Conservation (phyloP, 1,140 invertebrate genomes). For the Sycobia sp. region DNA sequence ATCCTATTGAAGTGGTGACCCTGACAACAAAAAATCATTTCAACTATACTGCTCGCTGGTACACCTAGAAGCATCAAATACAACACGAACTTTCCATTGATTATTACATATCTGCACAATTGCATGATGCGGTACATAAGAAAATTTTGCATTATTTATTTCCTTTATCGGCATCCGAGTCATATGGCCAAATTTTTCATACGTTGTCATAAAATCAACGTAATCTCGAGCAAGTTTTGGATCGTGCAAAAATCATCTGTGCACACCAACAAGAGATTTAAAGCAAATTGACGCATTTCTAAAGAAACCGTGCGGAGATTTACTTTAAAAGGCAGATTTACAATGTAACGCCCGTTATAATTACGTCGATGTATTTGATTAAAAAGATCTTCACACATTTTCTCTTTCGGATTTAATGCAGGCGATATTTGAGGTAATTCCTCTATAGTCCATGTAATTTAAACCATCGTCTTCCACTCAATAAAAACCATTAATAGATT, state of each 20-base stretch:
- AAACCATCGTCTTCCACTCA: too few relatives aligned
- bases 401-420: too few relatives aligned
- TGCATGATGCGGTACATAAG: constrained; percentile 44
- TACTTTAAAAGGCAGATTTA: background rate
- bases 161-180: constrained; percentile 28
- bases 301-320: background rate
- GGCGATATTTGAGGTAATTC: too few relatives aligned
- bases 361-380: too few relatives aligned
- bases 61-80: too few relatives aligned
- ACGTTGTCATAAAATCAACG: constrained; percentile 40
- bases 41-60: background rate
- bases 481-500: too few relatives aligned
- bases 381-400: too few relatives aligned
- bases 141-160: constrained; percentile 16
- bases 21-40: too few relatives aligned
- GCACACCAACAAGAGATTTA: constrained; percentile 10
- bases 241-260: constrained; percentile 30
- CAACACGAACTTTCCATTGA: too few relatives aligned
- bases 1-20: too few relatives aligned
- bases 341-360: background rate
- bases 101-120: background rate
- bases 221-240: constrained; percentile 31
- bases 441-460: too few relatives aligned
- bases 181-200: constrained; percentile 45
- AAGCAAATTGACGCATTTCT: background rate